Conservation (phyloP, 2,888 invertebrate genomes). For the Leucozona laternaria region DNA sequence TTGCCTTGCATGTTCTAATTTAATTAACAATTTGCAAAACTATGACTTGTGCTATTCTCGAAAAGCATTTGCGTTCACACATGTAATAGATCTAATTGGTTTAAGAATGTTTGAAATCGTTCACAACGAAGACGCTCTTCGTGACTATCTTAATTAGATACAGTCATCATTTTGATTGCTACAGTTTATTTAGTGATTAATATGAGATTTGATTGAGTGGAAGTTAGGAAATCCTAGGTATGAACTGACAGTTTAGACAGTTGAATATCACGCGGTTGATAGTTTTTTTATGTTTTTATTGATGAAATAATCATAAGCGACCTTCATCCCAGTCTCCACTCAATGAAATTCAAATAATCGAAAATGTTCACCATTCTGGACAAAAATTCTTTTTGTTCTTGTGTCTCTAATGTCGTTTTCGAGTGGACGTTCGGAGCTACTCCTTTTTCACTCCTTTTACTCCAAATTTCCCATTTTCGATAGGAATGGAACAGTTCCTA, state of each 20-base stretch:
- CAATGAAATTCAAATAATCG: too few relatives aligned
- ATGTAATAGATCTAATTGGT: slow-evolving; percentile 7
- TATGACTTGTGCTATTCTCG: background rate
- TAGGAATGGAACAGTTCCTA: too few relatives aligned
- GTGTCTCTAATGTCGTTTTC: too few relatives aligned
- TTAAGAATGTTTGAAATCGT: background rate
- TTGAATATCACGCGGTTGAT: background rate
- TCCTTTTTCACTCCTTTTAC: too few relatives aligned
- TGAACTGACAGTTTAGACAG: too few relatives aligned
- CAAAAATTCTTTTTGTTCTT: too few relatives aligned
- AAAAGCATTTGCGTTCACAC: background rate
- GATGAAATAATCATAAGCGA: background rate
- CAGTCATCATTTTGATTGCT: slow-evolving; percentile 40
- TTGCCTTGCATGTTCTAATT: slow-evolving; percentile 48
- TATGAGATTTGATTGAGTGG: slow-evolving; percentile 1
- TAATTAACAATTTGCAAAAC: slow-evolving; percentile 41
- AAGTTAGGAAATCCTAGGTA: background rate
- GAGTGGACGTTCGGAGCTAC: too few relatives aligned
- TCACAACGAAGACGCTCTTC: background rate
- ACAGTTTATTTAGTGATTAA: slow-evolving; percentile 17
- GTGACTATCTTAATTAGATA: slow-evolving; percentile 45
- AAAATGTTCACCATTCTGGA: too few relatives aligned
- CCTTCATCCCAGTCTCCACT: background rate
- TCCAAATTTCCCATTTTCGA: too few relatives aligned
- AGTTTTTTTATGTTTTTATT: background rate